These are phyloP conservation scores for Dorcus hopei DNA, from an alignment of 2,888 invertebrate genomes.

Conservation along the genomic window DNA sequence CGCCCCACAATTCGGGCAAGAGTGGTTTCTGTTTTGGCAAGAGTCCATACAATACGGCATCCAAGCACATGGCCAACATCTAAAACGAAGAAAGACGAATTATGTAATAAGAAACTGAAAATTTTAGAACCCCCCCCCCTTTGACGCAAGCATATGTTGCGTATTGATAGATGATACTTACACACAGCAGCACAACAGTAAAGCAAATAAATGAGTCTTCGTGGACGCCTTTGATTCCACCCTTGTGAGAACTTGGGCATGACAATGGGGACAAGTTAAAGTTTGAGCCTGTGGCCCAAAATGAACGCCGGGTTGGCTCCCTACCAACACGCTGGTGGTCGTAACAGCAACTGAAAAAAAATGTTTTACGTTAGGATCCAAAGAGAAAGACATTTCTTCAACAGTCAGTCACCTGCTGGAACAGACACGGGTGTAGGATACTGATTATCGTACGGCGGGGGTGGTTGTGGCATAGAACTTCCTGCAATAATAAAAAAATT, in stretches of 20 bases:
- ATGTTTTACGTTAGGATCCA: not conserved
- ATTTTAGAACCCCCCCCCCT: not conserved
- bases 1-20: slow-evolving; percentile 9
- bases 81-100: slow-evolving; percentile 3
- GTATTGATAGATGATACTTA: not conserved
- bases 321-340: not conserved
- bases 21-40: slow-evolving; percentile 17
- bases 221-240: slow-evolving; percentile 3
- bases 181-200: slow-evolving; percentile 7
- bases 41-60: slow-evolving; percentile 16
- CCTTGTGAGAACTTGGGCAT: not conserved
- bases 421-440: not conserved
- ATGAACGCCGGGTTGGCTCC: not conserved
- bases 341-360: not conserved
- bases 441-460: not conserved
- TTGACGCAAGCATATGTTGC: too few species aligned
- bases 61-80: slow-evolving; percentile 15
- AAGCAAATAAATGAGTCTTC: slow-evolving; percentile 8
- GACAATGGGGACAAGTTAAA: slow-evolving; percentile 2
- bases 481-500: too few species aligned
- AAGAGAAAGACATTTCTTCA: not conserved
- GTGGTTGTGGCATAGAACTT: too few species aligned
- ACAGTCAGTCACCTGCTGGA: slow-evolving; percentile 1
- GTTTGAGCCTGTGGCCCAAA: slow-evolving; percentile 2
- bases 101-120: not conserved